Percentiles rank a stretch among this genome's conserved stretches.
Conservation (phyloP, 2,113 vertebrate species). For the Ceratotherium simum region DNA sequence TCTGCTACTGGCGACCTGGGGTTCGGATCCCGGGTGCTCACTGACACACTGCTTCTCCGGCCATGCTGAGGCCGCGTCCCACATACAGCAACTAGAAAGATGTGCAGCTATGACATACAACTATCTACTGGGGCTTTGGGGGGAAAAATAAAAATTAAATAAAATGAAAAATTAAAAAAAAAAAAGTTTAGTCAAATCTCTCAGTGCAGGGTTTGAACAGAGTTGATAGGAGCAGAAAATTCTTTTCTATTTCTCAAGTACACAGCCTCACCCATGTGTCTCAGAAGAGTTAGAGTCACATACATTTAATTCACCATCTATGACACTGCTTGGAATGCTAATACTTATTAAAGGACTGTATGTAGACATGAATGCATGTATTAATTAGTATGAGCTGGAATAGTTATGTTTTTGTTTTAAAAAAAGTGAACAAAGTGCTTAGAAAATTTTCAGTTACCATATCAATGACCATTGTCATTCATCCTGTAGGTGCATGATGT, state of each 20-base stretch:
- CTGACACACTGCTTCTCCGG: no score
- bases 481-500: background rate
- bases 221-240: background rate
- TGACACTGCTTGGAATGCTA: background rate
- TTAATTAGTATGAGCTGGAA: background rate
- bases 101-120: no score
- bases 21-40: no score
- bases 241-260: background rate
- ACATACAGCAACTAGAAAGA: no score
- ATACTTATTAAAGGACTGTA: background rate
- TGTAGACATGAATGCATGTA: background rate
- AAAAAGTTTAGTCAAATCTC: background rate
- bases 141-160: no score
- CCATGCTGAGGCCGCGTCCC: no score
- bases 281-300: background rate
- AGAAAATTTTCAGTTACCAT: background rate
- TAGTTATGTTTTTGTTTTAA: background rate
- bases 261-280: background rate
- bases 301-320: background rate
- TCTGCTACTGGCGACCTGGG: no score
- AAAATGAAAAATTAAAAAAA: no score
- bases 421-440: background rate
- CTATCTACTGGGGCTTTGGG: no score
- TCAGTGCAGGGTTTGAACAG: background rate
- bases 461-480: background rate